Base-by-base conservation (phyloP, 2,797 vertebrate species). In the Myoxocephalus aenaeus region DNA sequence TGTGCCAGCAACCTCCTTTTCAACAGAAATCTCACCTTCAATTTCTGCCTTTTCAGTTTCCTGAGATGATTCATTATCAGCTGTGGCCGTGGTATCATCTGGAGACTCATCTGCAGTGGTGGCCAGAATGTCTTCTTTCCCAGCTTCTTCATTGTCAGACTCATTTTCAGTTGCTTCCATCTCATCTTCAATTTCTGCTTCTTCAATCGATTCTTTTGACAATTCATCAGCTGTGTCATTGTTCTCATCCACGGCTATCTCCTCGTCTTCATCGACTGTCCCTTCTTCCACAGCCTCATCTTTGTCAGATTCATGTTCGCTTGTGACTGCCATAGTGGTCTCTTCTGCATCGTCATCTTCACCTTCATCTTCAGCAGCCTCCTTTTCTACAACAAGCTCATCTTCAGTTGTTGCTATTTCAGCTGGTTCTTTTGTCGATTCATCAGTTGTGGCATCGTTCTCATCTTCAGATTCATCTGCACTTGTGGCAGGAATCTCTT, bases 371-470 rank as follows among this genome's bases (percentile, higher is more conserved):
- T 59, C 57, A 68, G 34, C 58, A 20, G 3, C 13, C 27, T 88
- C 46, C 3, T 63, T 51, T 68, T 81, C 75, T 11, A 36, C 40
- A 29, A 14, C 32, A 13, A 25, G 7, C 22, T 82, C 72, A 48
- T 82, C 65, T 71, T 82, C 81, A 25, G 58, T 57, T 22, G 22
- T 9, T 38, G 73, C 65, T 29, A 69, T 72, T 53, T 74, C 75
- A 64, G 50, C 14, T 36, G n/a, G 25, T 18, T 40, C 20, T 27
- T 34, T 68, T 61, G 70, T 69, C 14, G 27, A 17, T 27, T 57
- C 51, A 8, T 7, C 69, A 20, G 1, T 25, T 1, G 18, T 22
- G 3, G 0, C 8, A 12, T 17, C 14, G 2, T 22, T 69, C 1
- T 84, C 77, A 9, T 71, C 76, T 58, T 20, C 36, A 53, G 54